Percentiles rank a stretch among this genome's conserved stretches.
These are phyloP conservation scores for Ciconia stormi DNA, from an alignment of 2,113 vertebrate genomes.

Conservation along the genomic window DNA sequence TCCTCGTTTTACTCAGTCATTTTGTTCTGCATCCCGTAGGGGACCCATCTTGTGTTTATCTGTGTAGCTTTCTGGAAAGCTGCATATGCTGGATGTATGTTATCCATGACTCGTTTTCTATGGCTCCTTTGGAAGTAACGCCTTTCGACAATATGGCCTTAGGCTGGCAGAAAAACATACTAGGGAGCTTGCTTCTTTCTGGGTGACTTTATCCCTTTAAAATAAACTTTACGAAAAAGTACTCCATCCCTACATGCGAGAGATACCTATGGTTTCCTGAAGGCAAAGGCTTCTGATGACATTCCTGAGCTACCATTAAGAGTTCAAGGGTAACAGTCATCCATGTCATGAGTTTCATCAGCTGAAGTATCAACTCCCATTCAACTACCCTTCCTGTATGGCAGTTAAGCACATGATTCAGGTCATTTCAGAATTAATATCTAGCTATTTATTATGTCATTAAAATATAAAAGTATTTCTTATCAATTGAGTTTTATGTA, in stretches of 20 bases:
- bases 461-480: background rate
- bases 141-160: background rate
- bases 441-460: background rate
- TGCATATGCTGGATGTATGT: background rate
- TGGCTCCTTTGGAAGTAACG: background rate
- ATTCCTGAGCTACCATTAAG: background rate
- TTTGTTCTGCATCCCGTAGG: background rate
- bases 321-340: background rate
- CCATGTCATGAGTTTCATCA: background rate
- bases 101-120: background rate
- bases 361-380: background rate
- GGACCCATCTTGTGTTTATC: background rate
- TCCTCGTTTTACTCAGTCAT: background rate
- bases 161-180: background rate
- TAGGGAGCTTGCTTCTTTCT: background rate
- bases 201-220: background rate
- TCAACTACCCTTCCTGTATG: background rate
- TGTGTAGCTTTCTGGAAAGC: background rate
- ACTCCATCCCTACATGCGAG: background rate
- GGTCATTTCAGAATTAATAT: background rate
- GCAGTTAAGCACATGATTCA: background rate
- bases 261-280: background rate
- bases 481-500: background rate
- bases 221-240: background rate
- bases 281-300: background rate